These are phyloP conservation scores for Drosophila parthenogenetica DNA, from an alignment of 2,888 invertebrate genomes.

Conservation along the genomic window DNA sequence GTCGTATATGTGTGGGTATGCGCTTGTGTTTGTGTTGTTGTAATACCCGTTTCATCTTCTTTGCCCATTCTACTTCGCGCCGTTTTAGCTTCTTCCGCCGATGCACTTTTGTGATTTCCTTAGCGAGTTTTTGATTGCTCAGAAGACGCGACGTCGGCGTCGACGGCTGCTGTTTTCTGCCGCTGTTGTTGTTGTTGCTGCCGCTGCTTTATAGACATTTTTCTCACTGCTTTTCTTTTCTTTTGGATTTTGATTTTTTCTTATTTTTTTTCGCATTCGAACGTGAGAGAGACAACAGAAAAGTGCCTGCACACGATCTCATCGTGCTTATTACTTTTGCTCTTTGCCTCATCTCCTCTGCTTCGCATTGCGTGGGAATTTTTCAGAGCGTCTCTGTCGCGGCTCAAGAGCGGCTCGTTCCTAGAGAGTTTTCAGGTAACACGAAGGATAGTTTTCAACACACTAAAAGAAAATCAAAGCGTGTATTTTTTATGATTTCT, in stretches of 20 bases:
- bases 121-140: conserved; percentile 68
- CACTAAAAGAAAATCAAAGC: background rate
- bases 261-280: conserved; percentile 36
- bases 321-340: conserved; percentile 56
- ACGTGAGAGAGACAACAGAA: conserved; percentile 52
- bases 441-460: conserved; percentile 34
- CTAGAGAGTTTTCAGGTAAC: conserved; percentile 30
- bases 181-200: conserved; percentile 25
- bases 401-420: conserved; percentile 32
- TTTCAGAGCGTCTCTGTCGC: conserved; percentile 52
- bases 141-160: conserved; percentile 36
- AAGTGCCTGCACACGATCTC: conserved; percentile 59
- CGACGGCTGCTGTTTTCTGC: conserved; percentile 38
- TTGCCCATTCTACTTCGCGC: conserved; percentile 74
- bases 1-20: conserved; percentile 14
- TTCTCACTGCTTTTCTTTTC: conserved; percentile 75
- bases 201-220: conserved; percentile 62
- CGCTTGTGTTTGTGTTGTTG: conserved; percentile 59
- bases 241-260: conserved; percentile 44
- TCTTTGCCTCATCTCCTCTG: conserved; percentile 41
- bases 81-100: conserved; percentile 75
- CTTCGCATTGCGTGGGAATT: conserved; percentile 65
- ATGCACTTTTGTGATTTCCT: conserved; percentile 82
- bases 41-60: conserved; percentile 78
- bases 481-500: background rate